Base-by-base conservation (phyloP, 2,888 invertebrate genomes). In the Isoperla grammatica region DNA sequence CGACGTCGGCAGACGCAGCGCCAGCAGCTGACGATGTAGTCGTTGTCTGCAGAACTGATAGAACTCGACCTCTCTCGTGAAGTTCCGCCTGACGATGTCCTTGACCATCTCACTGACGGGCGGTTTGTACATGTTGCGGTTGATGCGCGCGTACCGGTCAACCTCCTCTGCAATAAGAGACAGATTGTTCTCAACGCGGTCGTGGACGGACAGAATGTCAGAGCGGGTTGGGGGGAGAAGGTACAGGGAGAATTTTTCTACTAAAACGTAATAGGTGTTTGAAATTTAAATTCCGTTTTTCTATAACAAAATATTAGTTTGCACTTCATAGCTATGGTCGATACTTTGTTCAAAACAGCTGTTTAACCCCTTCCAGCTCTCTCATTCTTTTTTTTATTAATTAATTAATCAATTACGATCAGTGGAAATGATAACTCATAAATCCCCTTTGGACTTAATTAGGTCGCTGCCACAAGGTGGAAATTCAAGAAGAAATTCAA, bases 1-100 rank as follows among this genome's bases (percentile, higher is more conserved):
- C n/a, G 60, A 20, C 29, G 57, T 5, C 15, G 80, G 78, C 59
- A 87, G 78, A 69, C 85, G 79, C 1, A 90, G 76, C 0, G 91
- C 91, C 61, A 86, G 75, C 62, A 88, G 81, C 70, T 94, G 93
- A 72, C 85, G 81, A 70, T 93, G 86, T 15, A 94, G 78, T 69
- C 93, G 79, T 71, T 93, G 92, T 67, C 85, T 85, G 72, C 92
- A 92, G 73, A 93, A 94, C 70, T 93, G 88, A 73, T 93, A 94
- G 75, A 94, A 92, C 70, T 94, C 93, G 11, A 93, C 90, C 76
- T 94, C 94, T 59, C 87, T 81, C 0, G 92, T 92, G 72, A 94
- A 92, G 75, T 94, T 93, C 40, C 81, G 83, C 65, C 91, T 80
- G 4, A 94, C 90, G 56, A 93, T 84, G 53, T 91, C 85, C 72